Percentiles rank a stretch among this genome's conserved stretches.
Conservation (phyloP, 2,113 vertebrate species). For the Phylloscopus whistleri region DNA sequence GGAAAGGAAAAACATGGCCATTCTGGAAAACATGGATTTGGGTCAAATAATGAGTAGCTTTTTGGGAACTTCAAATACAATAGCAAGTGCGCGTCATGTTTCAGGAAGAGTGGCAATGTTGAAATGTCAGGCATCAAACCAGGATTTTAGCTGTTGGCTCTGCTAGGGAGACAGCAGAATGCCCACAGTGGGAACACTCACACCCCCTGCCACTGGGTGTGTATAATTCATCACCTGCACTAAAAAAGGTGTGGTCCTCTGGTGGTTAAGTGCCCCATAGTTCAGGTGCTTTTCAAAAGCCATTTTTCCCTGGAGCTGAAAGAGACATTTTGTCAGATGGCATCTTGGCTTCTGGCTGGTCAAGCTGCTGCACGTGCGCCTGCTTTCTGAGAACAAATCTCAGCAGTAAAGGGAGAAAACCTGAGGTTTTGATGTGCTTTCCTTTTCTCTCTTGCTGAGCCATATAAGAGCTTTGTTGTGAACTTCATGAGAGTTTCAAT, state of each 20-base stretch:
- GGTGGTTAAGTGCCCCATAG: background rate
- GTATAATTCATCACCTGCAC: rapidly evolving
- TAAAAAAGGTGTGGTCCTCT: background rate
- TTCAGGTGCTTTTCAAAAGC: background rate
- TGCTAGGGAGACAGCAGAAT: background rate
- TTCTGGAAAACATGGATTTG: background rate
- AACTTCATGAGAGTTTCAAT: background rate
- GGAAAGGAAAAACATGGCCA: background rate
- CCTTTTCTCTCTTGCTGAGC: background rate
- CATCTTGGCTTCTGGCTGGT: background rate
- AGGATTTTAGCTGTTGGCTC: background rate
- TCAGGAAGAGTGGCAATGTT: background rate
- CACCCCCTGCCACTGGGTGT: background rate
- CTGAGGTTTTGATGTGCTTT: background rate
- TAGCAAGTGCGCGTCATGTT: background rate
- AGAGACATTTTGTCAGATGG: background rate
- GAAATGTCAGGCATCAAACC: background rate
- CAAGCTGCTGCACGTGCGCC: rapidly evolving
- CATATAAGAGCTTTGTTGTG: background rate
- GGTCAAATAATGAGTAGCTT: background rate
- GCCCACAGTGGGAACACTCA: background rate
- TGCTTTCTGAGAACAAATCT: background rate
- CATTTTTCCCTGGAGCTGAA: background rate
- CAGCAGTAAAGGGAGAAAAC: background rate
- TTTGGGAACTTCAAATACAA: background rate